Base-by-base conservation (phyloP, 2,888 invertebrate genomes). In the Metacarcinus magister region DNA sequence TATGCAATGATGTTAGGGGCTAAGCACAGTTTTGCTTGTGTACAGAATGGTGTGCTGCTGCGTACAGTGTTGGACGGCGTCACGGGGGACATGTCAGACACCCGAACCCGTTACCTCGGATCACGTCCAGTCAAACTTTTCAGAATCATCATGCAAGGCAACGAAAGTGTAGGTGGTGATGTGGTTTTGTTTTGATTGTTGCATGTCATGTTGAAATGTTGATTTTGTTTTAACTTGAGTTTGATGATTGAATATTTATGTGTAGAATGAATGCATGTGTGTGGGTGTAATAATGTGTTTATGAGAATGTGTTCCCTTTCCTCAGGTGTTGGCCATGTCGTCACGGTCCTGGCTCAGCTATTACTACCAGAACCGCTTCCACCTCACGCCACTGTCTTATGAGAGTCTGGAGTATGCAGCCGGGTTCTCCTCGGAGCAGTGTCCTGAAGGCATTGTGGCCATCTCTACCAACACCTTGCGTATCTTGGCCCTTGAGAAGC, bases 391-490 rank as follows among this genome's bases (percentile, higher is more conserved):
- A 0, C 98, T 99, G 0, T 99, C 99, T 0, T 99, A 99, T 97
- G 99, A 99, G 97, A 99, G 99, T 96, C 98, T 99, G 96, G 99
- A 99, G 97, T 99, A 99, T 98, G 99, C 99, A 0, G 99, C 99
- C 0, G 99, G 99, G 3, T 99, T 99, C 97, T 98, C 98, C 0
- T 98, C 98, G 97, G 99, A 99, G 98, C 99, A 99, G 98, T 99
- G 99, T 98, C 99, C 99, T 0, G 99, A 99, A 98, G 99, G 99
- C 97, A 99, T 99, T 97, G 99, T 99, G 0, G 99, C 99, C 0
- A 99, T 99, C 97, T 99, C 99, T 0, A 99, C 99, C 0, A 99
- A 99, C 97, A 99, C 99, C 0, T 98, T 99, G 94, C 98, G 99
- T 97, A 99, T 99, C 98, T 98, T 99, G 97, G 99, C 99, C 0